Percentiles rank a stretch among this genome's conserved stretches.
phyloP scores from a whole-genome alignment of 2,797 vertebrate genomes.

The Taeniopygia guttata region DNA sequence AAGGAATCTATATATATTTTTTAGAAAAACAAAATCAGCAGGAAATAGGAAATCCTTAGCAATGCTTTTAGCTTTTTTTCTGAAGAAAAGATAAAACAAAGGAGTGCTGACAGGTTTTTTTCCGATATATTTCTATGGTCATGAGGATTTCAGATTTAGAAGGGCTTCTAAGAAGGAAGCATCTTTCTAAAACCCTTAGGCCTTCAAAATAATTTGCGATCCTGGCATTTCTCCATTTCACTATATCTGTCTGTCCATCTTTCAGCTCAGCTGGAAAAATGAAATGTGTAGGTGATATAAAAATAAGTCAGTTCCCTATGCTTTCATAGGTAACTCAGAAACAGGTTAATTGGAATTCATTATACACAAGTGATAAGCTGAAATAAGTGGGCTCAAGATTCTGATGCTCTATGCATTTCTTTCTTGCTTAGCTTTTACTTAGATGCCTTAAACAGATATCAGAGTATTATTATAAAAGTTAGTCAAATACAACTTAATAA shows the following conservation, averaged over 20 bases:
- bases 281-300: background rate
- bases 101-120: background rate
- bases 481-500: background rate
- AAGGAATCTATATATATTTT: constrained; percentile 69
- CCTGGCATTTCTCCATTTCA: constrained; percentile 15
- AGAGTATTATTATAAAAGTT: background rate
- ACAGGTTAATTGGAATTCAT: background rate
- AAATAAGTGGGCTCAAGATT: background rate
- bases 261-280: constrained; percentile 41
- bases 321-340: constrained; percentile 5
- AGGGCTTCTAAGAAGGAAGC: constrained; percentile 24
- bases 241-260: constrained; percentile 30
- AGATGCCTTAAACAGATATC: background rate
- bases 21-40: constrained; percentile 74
- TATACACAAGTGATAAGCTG: background rate
- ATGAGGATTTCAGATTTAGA: constrained; percentile 26
- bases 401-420: background rate
- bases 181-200: constrained; percentile 47
- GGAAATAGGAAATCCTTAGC: constrained; percentile 68
- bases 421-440: background rate
- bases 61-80: constrained; percentile 58
- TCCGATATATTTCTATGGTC: constrained; percentile 25
- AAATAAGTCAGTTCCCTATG: constrained; percentile 10
- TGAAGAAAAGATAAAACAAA: background rate
- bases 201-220: constrained; percentile 62